These are phyloP conservation scores for Mesaphorura yosii DNA, from an alignment of 1,140 invertebrate genomes.

Conservation along the genomic window DNA sequence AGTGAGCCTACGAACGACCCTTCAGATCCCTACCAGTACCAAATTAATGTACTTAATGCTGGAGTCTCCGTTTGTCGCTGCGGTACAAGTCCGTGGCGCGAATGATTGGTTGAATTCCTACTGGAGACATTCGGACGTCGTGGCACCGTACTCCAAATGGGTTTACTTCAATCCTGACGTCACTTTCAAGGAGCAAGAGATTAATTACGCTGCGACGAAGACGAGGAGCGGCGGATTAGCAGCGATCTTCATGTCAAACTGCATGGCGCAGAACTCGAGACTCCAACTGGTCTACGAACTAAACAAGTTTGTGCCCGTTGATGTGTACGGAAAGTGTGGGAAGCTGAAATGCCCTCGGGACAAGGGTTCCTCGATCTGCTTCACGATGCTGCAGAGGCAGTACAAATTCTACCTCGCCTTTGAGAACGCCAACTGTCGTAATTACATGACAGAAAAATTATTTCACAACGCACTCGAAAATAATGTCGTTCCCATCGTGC, in stretches of 20 bases:
- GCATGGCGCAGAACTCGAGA: slow-evolving; percentile 41
- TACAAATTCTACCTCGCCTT: slow-evolving; percentile 97
- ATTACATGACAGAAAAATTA: slow-evolving; percentile 95
- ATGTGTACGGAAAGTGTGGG: slow-evolving; percentile 56
- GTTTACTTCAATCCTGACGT: slow-evolving; percentile 63
- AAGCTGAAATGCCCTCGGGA: slow-evolving; percentile 44
- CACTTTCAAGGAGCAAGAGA: slow-evolving; percentile 38
- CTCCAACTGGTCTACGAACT: slow-evolving; percentile 45
- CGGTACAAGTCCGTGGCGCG: background rate
- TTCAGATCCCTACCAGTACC: too few species aligned
- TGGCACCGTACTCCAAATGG: slow-evolving; percentile 90
- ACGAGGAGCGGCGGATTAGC: slow-evolving; percentile 45
- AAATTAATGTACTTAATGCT: too few species aligned
- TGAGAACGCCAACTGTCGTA: slow-evolving; percentile 88
- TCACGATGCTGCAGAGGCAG: slow-evolving; percentile 74
- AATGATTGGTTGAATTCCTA: slow-evolving; percentile 26
- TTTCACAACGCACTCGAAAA: slow-evolving; percentile 72
- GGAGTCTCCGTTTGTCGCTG: background rate
- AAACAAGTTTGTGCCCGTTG: slow-evolving; percentile 44
- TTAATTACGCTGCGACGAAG: slow-evolving; percentile 49
- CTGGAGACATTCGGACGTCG: slow-evolving; percentile 70
- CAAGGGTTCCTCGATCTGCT: slow-evolving; percentile 73
- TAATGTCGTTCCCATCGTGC: slow-evolving; percentile 54
- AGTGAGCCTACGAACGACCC: too few species aligned
- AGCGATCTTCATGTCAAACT: slow-evolving; percentile 55